Evolutionary conservation across 2,797 vertebrate species (phyloP).

Genomic region (Cirrhinus mrigala): DNA sequence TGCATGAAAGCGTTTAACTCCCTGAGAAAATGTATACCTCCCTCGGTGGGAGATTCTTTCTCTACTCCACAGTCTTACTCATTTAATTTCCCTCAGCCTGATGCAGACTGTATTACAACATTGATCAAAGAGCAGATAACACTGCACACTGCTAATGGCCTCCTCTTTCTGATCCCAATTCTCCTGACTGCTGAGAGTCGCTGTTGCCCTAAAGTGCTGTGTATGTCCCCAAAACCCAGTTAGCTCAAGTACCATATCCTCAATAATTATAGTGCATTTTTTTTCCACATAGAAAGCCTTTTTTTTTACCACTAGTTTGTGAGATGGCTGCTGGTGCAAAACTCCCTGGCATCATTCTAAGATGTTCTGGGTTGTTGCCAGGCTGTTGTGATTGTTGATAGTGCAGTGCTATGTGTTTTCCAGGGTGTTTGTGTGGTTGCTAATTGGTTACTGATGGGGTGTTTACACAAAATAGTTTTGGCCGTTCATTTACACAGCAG

Average conservation of each 20-base stretch:
- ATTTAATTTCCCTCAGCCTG: constrained; percentile 63
- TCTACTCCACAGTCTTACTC: constrained; percentile 41
- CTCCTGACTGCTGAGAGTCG: constrained; percentile 31
- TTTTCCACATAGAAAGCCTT: background rate
- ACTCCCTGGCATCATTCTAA: background rate
- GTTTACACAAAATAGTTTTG: background rate
- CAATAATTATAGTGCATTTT: constrained; percentile 2
- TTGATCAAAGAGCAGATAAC: constrained; percentile 62
- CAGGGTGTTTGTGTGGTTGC: background rate
- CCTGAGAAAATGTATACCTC: constrained; percentile 57
- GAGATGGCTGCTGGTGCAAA: background rate
- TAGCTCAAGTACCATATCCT: constrained; percentile 32
- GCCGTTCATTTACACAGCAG: background rate
- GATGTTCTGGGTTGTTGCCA: background rate
- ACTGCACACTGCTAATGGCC: constrained; percentile 47
- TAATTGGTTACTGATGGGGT: background rate
- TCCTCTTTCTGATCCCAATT: constrained; percentile 35
- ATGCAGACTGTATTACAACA: constrained; percentile 55
- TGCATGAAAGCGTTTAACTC: constrained; percentile 53
- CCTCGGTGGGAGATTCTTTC: constrained; percentile 45
- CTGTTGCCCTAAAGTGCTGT: constrained; percentile 25
- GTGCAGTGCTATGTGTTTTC: background rate
- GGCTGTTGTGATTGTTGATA: background rate
- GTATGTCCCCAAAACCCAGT: constrained; percentile 34
- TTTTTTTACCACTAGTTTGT: constrained; percentile 2